phyloP scores from a whole-genome alignment of 1,140 invertebrate genomes.

The Lerema accius region DNA sequence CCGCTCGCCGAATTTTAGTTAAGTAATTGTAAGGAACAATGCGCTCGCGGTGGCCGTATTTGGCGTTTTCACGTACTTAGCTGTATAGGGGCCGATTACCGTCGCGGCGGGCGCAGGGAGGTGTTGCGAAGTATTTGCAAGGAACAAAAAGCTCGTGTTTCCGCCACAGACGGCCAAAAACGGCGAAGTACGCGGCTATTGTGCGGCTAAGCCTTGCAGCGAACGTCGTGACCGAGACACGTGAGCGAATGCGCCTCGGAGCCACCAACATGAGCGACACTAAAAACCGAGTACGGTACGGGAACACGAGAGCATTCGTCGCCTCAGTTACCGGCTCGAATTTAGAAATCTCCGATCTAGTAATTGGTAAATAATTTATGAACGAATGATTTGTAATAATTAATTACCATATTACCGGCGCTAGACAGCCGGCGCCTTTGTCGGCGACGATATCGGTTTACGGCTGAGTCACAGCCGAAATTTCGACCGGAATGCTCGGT shows the following conservation, averaged over 20 bases:
- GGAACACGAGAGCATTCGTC: background rate
- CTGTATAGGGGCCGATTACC: slow-evolving; percentile 42
- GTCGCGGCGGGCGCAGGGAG: slow-evolving; percentile 35
- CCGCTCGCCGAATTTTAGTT: slow-evolving; percentile 30
- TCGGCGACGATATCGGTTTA: slow-evolving; percentile 71
- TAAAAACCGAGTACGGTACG: slow-evolving; percentile 27
- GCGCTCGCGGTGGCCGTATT: slow-evolving; percentile 19
- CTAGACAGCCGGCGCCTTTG: slow-evolving; percentile 71
- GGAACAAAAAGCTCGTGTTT: slow-evolving; percentile 58
- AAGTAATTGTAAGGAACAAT: slow-evolving; percentile 33
- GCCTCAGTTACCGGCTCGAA: slow-evolving; percentile 29
- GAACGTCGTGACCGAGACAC: slow-evolving; percentile 52
- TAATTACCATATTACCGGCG: slow-evolving; percentile 78
- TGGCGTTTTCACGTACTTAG: slow-evolving; percentile 26
- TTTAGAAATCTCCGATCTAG: slow-evolving; percentile 48
- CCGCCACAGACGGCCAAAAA: slow-evolving; percentile 58
- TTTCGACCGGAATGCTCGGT: slow-evolving; percentile 71
- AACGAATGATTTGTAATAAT: slow-evolving; percentile 74
- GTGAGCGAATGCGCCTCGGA: slow-evolving; percentile 54
- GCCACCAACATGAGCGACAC: slow-evolving; percentile 41
- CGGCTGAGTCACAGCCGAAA: slow-evolving; percentile 73
- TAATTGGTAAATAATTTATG: slow-evolving; percentile 64
- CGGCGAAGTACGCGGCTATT: slow-evolving; percentile 53
- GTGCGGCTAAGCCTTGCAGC: slow-evolving; percentile 48
- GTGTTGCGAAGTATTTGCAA: slow-evolving; percentile 59